These are phyloP conservation scores for Mycalesis mineus DNA, from an alignment of 2,888 invertebrate species.

Conservation along the genomic window DNA sequence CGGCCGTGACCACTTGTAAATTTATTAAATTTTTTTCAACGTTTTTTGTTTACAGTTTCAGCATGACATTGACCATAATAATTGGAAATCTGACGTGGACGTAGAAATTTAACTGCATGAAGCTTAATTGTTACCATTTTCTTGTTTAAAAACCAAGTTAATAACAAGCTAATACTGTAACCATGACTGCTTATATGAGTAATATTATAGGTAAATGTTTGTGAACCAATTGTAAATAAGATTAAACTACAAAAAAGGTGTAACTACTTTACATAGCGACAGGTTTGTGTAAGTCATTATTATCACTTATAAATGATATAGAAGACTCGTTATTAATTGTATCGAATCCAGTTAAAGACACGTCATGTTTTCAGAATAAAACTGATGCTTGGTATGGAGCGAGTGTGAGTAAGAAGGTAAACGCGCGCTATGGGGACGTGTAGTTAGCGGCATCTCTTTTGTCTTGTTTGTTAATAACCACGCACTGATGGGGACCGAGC, in stretches of 20 bases:
- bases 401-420: slow-evolving; percentile 21
- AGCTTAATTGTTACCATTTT: too few relatives aligned
- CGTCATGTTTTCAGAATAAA: slow-evolving; percentile 20
- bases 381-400: neutral
- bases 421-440: slow-evolving; percentile 34
- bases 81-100: neutral
- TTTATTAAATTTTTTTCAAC: neutral
- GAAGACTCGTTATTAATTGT: neutral
- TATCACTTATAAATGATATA: neutral
- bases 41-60: neutral
- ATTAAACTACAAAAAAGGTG: too few relatives aligned
- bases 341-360: neutral
- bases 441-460: slow-evolving; percentile 63
- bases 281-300: neutral
- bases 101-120: neutral
- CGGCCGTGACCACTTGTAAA: neutral
- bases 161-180: too few relatives aligned
- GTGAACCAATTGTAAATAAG: too few relatives aligned
- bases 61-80: neutral
- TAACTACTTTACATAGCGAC: too few relatives aligned
- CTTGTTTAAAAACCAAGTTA: too few relatives aligned
- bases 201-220: too few relatives aligned
- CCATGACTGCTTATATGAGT: too few relatives aligned
- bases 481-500: slow-evolving; percentile 45
- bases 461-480: slow-evolving; percentile 69